These are phyloP conservation scores for Pristiophorus japonicus DNA, from an alignment of 2,113 vertebrate species.

Conservation along the genomic window DNA sequence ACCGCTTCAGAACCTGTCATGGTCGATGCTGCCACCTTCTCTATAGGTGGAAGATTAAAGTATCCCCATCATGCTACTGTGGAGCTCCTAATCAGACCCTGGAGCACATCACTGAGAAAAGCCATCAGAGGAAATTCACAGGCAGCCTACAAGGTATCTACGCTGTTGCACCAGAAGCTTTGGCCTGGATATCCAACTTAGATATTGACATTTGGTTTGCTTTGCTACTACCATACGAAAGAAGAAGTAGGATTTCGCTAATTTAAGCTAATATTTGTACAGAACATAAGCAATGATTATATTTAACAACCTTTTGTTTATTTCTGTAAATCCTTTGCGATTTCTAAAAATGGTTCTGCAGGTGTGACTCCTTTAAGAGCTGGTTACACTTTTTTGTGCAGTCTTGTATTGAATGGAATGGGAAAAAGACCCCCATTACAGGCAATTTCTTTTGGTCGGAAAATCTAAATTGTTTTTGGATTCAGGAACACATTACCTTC, in stretches of 20 bases:
- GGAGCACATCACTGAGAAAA: no score
- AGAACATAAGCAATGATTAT: neutral
- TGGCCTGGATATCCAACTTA: no score
- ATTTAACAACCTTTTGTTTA: neutral
- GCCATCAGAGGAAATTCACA: no score
- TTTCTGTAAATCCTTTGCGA: neutral
- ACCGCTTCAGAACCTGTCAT: no score
- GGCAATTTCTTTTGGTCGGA: neutral
- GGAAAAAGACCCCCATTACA: neutral
- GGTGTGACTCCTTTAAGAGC: neutral
- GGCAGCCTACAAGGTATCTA: no score
- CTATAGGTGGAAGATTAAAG: no score
- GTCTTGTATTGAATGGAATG: neutral
- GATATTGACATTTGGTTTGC: no score
- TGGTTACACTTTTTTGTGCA: neutral
- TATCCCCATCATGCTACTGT: no score
- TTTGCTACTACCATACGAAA: no score
- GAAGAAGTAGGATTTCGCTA: neutral
- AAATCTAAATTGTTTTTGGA: neutral
- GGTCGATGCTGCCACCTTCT: no score
- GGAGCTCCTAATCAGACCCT: no score
- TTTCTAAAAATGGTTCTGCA: neutral
- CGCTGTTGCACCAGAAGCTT: no score
- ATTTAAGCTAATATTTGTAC: neutral
- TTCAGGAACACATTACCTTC: constrained; percentile 9